phyloP scores from a whole-genome alignment of 2,797 vertebrate genomes.

The Epinephelus awoara region DNA sequence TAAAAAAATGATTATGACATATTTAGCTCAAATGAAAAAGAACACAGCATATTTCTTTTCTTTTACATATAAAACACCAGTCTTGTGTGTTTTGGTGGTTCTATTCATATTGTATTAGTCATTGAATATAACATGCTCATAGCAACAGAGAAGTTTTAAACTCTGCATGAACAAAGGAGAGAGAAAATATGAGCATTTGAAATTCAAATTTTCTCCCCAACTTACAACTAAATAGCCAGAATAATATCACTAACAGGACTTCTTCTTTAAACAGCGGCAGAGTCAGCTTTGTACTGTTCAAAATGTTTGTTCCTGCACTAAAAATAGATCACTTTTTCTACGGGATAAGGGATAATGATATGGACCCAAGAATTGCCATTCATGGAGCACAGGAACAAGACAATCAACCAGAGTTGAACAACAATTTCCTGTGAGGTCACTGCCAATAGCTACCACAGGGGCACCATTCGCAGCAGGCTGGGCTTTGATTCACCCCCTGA shows the following conservation, averaged over 20 bases:
- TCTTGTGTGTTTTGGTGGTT: slow-evolving; percentile 4
- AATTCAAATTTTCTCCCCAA: background rate
- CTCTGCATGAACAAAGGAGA: background rate
- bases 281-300: slow-evolving; percentile 8
- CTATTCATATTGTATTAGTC: background rate
- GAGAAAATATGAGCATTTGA: slow-evolving; percentile 16
- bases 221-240: background rate
- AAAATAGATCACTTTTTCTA: background rate
- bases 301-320: background rate
- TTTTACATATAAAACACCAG: background rate
- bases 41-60: slow-evolving; percentile 1
- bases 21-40: slow-evolving; percentile 9
- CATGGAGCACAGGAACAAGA: slow-evolving; percentile 22
- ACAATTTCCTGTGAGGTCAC: slow-evolving; percentile 23
- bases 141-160: slow-evolving; percentile 10
- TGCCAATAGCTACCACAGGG: background rate
- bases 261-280: background rate
- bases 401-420: slow-evolving; percentile 18
- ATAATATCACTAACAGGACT: background rate
- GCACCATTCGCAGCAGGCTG: background rate
- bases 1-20: background rate
- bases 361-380: slow-evolving; percentile 13
- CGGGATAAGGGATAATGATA: slow-evolving; percentile 13
- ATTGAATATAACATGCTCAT: background rate
- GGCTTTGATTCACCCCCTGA: slow-evolving; percentile 5